Base-by-base conservation (phyloP, 1,140 invertebrate species). In the Drosophila varians region DNA sequence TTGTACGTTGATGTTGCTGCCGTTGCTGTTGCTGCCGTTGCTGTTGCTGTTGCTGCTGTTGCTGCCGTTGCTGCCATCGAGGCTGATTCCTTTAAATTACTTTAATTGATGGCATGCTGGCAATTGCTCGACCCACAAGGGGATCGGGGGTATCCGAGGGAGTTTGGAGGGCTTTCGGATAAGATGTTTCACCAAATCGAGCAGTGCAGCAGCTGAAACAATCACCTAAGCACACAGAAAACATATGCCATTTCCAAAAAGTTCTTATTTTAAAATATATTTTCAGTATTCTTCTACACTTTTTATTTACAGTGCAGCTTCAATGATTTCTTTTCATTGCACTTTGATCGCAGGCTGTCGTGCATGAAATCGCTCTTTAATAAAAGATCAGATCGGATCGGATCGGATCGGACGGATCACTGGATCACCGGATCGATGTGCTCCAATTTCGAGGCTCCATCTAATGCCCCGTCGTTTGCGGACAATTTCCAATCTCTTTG, bases 61-160 rank as follows among this genome's bases (percentile, higher is more conserved):
- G 56, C 48, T 25, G 25, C 16, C n/a, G n/a, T n/a, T 19, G 8
- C 28, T 52, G 61, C 36, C 53, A 23, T 58, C 43, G 49, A 60
- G 51, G 69, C 69, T 56, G 79, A 83, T 78, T 83, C 74, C 79
- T 84, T 84, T 84, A 84, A 84, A 84, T 84, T 84, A 84, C 79
- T 84, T 84, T 84, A 84, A 84, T 84, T 84, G 79, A 75, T 83
- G 78, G 78, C 79, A 77, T 74, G 61, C 65, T 52, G 69, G 68
- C 73, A 56, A 74, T 74, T 64, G 70, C 18, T 21, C 54, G 25
- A 42, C 52, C 18, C 7, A 16, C 16, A 1, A 31, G 36, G 36
- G 8, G 19, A 38, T 26, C 47, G 6, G 19, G 8, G 16, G 40
- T 18, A 57, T 45, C 49, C 14, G 28, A 25, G 53, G 25, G 48